Base-by-base conservation (phyloP, 2,113 vertebrate species). In the Pristiophorus japonicus region DNA sequence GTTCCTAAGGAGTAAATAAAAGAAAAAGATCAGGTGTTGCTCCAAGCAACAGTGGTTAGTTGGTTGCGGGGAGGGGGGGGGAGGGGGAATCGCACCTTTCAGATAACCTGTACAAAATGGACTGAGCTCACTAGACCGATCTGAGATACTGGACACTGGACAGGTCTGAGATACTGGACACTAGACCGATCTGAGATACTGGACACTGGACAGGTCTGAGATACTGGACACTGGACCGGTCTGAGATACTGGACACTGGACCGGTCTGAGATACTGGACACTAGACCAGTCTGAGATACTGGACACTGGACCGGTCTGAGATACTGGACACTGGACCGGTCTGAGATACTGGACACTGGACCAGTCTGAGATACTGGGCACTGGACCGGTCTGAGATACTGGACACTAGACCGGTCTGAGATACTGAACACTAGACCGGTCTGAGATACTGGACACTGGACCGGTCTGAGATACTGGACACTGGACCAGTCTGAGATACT, bases 1-100 rank as follows among this genome's bases (percentile, higher is more conserved):
- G 97, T 98, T 95, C 99, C 99, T 99, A 70, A 87, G 95, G 0
- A 38, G 63, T 2, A 24, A 51, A 85, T 47, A 47, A n/a, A 65
- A 47, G 95, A 81, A 27, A 78, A 90, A 14, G 63, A 95, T 97
- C 24, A 7, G 20, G 30, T 62, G 47, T 1, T 63, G 62, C 34
- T 24, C 24, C 51, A 78, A 63, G 18, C 67, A 75, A 14, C 10
- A 47, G 14, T 1, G 22, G 47, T 18, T 16, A 42, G 75, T 38
- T 18, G 38, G 93, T 12, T 27, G 95, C 20, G 42, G 11, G 78
- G 38, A 42, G n/a, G n/a, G n/a, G n/a, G n/a, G n/a, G n/a, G n/a
- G n/a, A n/a, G n/a, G n/a, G 16, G 90, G 24, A n/a, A 78, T 11
- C 59, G 24, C n/a, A 34, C 66, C 24, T 18, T 94, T 34, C 45